Conservation (phyloP, 1,140 invertebrate genomes). For the Condylostylus longicornis region DNA sequence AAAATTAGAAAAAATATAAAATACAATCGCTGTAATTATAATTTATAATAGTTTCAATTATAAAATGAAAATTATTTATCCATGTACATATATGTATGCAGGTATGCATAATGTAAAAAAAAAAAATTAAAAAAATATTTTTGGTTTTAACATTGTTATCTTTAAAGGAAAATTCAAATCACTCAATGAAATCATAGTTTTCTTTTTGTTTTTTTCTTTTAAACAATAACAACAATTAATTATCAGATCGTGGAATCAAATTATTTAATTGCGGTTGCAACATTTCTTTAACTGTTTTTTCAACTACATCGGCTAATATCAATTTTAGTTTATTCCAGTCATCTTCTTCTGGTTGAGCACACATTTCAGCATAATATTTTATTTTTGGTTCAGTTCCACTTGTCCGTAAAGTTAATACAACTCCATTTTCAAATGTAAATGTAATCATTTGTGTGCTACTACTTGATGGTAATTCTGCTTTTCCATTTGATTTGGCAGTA, state of each 20-base stretch:
- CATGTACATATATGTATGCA: too few relatives aligned
- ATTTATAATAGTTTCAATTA: too few relatives aligned
- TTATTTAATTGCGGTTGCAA: slow-evolving; percentile 61
- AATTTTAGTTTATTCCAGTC: slow-evolving; percentile 45
- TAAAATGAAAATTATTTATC: too few relatives aligned
- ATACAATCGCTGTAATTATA: too few relatives aligned
- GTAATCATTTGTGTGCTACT: slow-evolving; percentile 87
- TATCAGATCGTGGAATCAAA: slow-evolving; percentile 33
- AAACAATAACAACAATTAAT: too few relatives aligned
- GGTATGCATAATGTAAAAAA: too few relatives aligned
- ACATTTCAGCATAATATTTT: slow-evolving; percentile 92
- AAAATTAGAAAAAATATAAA: too few relatives aligned
- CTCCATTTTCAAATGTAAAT: slow-evolving; percentile 77
- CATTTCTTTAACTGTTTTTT: slow-evolving; percentile 62
- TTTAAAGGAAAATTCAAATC: too few relatives aligned
- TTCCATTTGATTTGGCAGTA: slow-evolving; percentile 51
- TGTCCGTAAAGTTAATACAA: slow-evolving; percentile 76
- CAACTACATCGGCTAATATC: slow-evolving; percentile 59
- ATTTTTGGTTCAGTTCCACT: slow-evolving; percentile 98
- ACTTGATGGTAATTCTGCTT: slow-evolving; percentile 62
- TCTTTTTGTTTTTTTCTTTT: too few relatives aligned
- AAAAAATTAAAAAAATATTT: too few relatives aligned
- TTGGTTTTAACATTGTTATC: too few relatives aligned
- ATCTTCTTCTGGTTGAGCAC: slow-evolving; percentile 52
- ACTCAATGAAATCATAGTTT: too few relatives aligned